Evolutionary conservation across 2,888 invertebrate species (phyloP).

Genomic region (Chloroclysta siterata): DNA sequence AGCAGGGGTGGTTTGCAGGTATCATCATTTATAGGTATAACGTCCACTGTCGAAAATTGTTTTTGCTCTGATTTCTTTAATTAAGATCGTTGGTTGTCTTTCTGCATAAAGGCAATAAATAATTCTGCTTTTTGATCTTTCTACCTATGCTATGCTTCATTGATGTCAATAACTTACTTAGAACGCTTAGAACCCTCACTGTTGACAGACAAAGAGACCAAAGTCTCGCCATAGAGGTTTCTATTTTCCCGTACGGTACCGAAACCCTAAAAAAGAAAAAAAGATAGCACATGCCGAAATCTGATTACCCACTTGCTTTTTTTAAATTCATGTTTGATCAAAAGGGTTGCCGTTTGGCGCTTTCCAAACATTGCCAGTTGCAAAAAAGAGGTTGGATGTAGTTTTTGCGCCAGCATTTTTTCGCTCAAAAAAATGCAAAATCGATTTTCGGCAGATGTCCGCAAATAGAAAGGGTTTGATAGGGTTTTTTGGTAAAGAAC

Average conservation of each 20-base stretch:
- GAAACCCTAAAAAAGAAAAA: conserved; percentile 45
- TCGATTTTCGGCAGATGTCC: conserved; percentile 83
- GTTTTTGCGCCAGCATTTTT: conserved; percentile 79
- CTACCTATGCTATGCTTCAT: too few relatives aligned
- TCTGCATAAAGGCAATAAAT: too few relatives aligned
- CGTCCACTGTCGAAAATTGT: too few relatives aligned
- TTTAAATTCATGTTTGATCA: conserved; percentile 67
- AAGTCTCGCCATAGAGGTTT: conserved; percentile 1
- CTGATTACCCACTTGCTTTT: conserved; percentile 68
- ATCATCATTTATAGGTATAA: too few relatives aligned
- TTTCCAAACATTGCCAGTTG: conserved; percentile 68
- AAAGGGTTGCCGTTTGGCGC: conserved; percentile 73
- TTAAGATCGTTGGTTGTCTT: too few relatives aligned
- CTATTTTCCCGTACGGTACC: neutral
- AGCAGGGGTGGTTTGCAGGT: too few relatives aligned
- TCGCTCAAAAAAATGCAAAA: conserved; percentile 78
- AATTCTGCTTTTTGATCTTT: too few relatives aligned
- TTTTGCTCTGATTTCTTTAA: too few relatives aligned
- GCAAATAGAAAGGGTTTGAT: conserved; percentile 81
- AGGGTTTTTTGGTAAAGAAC: conserved; percentile 67
- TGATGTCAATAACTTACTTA: too few relatives aligned
- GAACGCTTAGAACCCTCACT: too few relatives aligned
- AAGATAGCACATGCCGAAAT: conserved; percentile 83
- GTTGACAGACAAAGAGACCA: too few relatives aligned
- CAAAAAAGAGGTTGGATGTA: conserved; percentile 64